Conservation (phyloP, 2,888 invertebrate genomes). For the Bellardia bayeri region DNA sequence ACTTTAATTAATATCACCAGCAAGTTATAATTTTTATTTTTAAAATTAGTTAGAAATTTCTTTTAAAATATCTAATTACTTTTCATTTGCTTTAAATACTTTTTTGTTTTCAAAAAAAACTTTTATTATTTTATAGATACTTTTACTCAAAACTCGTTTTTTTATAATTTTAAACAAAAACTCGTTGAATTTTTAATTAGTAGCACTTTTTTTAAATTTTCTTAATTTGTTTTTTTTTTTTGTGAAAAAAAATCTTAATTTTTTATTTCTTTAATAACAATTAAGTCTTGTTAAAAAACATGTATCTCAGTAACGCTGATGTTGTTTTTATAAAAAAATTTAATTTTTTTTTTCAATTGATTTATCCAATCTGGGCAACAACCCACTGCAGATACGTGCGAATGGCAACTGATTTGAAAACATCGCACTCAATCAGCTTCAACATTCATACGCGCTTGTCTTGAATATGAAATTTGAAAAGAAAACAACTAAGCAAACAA, state of each 20-base stretch:
- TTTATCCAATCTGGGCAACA: slow-evolving; percentile 67
- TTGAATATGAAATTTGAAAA: slow-evolving; percentile 33
- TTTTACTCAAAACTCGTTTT: slow-evolving; percentile 28
- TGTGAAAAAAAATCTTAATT: slow-evolving; percentile 10
- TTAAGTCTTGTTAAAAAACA: slow-evolving; percentile 41
- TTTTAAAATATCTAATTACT: not conserved
- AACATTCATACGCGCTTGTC: slow-evolving; percentile 62
- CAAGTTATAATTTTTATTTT: not conserved
- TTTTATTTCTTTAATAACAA: slow-evolving; percentile 12
- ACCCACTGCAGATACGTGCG: slow-evolving; percentile 70
- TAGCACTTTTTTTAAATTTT: slow-evolving; percentile 27
- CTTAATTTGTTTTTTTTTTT: slow-evolving; percentile 16
- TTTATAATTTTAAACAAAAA: not conserved
- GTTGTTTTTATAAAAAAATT: slow-evolving; percentile 48
- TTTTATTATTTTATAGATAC: not conserved
- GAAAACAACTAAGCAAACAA: slow-evolving; percentile 2
- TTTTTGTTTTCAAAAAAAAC: not conserved
- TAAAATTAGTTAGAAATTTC: not conserved
- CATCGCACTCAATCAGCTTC: slow-evolving; percentile 55
- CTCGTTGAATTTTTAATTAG: not conserved
- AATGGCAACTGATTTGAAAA: slow-evolving; percentile 67
- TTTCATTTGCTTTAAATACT: slow-evolving; percentile 1
- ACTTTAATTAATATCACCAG: slow-evolving; percentile 6
- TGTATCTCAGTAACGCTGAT: slow-evolving; percentile 61
- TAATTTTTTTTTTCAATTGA: slow-evolving; percentile 27